These are phyloP conservation scores for Exephanes ischioxanthus DNA, from an alignment of 2,888 invertebrate genomes.

Conservation along the genomic window DNA sequence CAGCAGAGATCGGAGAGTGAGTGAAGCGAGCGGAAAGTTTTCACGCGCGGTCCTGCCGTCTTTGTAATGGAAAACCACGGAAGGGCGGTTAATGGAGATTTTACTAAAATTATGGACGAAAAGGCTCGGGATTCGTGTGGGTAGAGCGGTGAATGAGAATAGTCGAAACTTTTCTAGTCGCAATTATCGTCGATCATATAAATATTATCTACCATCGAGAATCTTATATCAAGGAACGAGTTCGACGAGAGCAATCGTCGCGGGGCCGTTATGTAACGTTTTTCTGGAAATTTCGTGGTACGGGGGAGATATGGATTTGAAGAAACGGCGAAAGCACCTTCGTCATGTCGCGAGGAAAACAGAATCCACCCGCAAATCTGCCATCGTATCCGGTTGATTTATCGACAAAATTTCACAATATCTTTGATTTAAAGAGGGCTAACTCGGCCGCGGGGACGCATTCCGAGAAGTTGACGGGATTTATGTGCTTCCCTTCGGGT, in stretches of 20 bases:
- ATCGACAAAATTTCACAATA: constrained; percentile 63
- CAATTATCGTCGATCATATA: constrained; percentile 55
- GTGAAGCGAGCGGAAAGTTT: constrained; percentile 52
- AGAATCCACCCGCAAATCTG: constrained; percentile 30
- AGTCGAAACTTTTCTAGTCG: constrained; percentile 31
- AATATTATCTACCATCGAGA: constrained; percentile 49
- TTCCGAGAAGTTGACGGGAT: constrained; percentile 60
- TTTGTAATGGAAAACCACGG: constrained; percentile 44
- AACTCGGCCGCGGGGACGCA: constrained; percentile 53
- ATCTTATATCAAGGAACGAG: constrained; percentile 34
- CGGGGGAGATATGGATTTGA: constrained; percentile 1
- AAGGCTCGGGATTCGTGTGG: background rate
- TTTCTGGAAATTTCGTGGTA: constrained; percentile 3
- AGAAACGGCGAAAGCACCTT: constrained; percentile 10
- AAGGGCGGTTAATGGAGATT: constrained; percentile 46
- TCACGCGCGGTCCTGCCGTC: constrained; percentile 15
- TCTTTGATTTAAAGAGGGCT: constrained; percentile 67
- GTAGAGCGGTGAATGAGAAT: constrained; percentile 24
- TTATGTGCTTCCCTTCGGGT: constrained; percentile 51
- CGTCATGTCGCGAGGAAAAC: constrained; percentile 45
- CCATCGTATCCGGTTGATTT: constrained; percentile 51
- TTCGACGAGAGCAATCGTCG: constrained; percentile 20
- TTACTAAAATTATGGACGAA: constrained; percentile 38
- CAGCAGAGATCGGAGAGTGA: constrained; percentile 34
- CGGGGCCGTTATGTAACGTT: background rate